These are phyloP conservation scores for Sparidentex hasta DNA, from an alignment of 2,797 vertebrate species.

Conservation along the genomic window DNA sequence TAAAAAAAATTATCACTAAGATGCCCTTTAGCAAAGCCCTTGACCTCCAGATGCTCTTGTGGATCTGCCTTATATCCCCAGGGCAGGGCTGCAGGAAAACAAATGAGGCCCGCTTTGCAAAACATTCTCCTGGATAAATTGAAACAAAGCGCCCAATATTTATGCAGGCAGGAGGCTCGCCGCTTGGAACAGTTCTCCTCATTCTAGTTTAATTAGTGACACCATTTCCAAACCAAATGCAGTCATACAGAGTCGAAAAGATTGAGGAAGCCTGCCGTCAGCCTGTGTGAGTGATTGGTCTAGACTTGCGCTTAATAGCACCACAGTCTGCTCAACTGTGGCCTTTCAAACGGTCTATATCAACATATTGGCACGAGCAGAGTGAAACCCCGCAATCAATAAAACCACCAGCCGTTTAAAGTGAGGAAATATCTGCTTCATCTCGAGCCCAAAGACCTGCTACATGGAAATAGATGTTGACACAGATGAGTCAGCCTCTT, in stretches of 20 bases:
- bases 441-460: slow-evolving; percentile 30
- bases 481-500: slow-evolving; percentile 62
- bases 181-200: slow-evolving; percentile 48
- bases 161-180: slow-evolving; percentile 42
- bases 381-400: slow-evolving; percentile 56
- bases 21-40: slow-evolving; percentile 42
- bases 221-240: slow-evolving; percentile 70
- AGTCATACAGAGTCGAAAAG: slow-evolving; percentile 46
- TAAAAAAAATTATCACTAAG: not conserved
- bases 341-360: slow-evolving; percentile 39
- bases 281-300: slow-evolving; percentile 58
- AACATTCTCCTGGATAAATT: slow-evolving; percentile 44
- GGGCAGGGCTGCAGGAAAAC: slow-evolving; percentile 17
- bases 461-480: slow-evolving; percentile 56
- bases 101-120: slow-evolving; percentile 18
- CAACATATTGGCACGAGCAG: slow-evolving; percentile 44
- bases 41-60: slow-evolving; percentile 56
- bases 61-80: slow-evolving; percentile 38
- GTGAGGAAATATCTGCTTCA: slow-evolving; percentile 48
- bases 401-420: slow-evolving; percentile 52
- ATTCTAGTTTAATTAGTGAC: slow-evolving; percentile 64
- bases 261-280: slow-evolving; percentile 42
- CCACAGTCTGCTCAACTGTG: slow-evolving; percentile 40
- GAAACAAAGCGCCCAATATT: slow-evolving; percentile 38
- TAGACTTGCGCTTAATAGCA: slow-evolving; percentile 53